Percentiles rank a stretch among this genome's conserved stretches.
These are phyloP conservation scores for Drosophila demipolita DNA, from an alignment of 2,888 invertebrate species.

Conservation along the genomic window DNA sequence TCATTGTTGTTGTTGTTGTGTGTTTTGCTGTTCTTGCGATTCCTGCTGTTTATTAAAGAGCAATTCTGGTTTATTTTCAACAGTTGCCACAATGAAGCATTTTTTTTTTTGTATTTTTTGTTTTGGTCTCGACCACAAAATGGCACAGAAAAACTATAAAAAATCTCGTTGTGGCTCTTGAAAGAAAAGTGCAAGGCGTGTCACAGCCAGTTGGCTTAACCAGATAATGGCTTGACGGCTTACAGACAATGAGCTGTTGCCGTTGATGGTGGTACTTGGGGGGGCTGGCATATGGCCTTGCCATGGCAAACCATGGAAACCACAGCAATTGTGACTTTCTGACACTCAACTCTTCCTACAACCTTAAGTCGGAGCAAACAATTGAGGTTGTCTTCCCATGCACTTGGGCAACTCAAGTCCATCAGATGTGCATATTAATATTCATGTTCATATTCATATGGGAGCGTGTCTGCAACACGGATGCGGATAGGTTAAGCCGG, in stretches of 20 bases:
- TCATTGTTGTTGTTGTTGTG: constrained; percentile 31
- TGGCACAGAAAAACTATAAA: constrained; percentile 69
- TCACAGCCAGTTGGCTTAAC: constrained; percentile 22
- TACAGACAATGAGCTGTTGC: constrained; percentile 27
- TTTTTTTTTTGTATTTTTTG: constrained; percentile 38
- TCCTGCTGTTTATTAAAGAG: constrained; percentile 70
- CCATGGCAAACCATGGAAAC: constrained; percentile 48
- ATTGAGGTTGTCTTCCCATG: constrained; percentile 61
- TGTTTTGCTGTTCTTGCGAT: constrained; percentile 26
- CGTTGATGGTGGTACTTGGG: constrained; percentile 1
- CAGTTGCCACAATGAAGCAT: constrained; percentile 58
- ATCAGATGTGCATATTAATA: constrained; percentile 44
- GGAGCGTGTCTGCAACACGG: constrained; percentile 22
- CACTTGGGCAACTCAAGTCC: constrained; percentile 28
- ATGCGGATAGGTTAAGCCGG: constrained; percentile 52
- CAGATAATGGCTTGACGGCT: constrained; percentile 13
- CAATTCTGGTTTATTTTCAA: constrained; percentile 68
- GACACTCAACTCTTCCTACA: constrained; percentile 3
- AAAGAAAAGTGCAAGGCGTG: constrained; percentile 66
- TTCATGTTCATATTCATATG: constrained; percentile 5
- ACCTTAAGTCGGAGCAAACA: constrained; percentile 31
- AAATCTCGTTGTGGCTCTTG: constrained; percentile 35
- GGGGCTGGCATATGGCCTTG: constrained; percentile 59
- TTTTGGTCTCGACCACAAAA: constrained; percentile 60
- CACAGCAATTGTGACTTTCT: constrained; percentile 11